phyloP scores from a whole-genome alignment of 2,113 vertebrate genomes.

The Neolamprologus tretocephalus region DNA sequence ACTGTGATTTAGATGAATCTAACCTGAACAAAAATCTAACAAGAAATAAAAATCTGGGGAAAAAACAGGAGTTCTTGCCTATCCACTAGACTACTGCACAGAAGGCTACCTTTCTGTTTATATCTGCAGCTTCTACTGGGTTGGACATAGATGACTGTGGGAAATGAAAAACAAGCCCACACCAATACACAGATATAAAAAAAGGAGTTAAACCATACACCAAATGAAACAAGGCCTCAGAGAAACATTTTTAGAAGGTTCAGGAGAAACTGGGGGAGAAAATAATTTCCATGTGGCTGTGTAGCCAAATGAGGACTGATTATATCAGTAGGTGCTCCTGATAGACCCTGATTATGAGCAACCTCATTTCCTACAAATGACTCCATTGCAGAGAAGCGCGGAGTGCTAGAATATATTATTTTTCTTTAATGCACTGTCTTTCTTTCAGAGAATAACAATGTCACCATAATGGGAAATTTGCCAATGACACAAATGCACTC shows the following conservation, averaged over 20 bases:
- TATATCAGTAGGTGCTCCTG: constrained; percentile 29
- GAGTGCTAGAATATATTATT: neutral
- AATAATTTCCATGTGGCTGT: neutral
- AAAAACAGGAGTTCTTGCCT: neutral
- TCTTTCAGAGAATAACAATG: constrained; percentile 1
- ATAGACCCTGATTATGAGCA: constrained; percentile 24
- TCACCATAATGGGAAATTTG: constrained; percentile 5
- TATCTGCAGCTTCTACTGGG: neutral
- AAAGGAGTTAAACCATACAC: neutral
- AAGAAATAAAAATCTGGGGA: neutral
- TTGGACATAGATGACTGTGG: neutral
- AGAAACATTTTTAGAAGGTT: neutral
- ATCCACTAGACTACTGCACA: neutral
- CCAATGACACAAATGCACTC: neutral
- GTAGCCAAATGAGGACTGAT: constrained; percentile 21
- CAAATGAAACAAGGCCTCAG: neutral
- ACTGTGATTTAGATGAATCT: neutral
- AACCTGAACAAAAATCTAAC: neutral
- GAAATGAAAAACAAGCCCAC: neutral
- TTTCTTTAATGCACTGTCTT: neutral
- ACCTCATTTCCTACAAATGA: constrained; percentile 35
- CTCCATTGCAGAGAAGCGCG: neutral
- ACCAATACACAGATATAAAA: neutral
- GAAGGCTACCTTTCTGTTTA: neutral
- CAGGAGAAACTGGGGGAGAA: neutral